phyloP scores from a whole-genome alignment of 1,140 invertebrate genomes.

The Hesperophylax magnus region DNA sequence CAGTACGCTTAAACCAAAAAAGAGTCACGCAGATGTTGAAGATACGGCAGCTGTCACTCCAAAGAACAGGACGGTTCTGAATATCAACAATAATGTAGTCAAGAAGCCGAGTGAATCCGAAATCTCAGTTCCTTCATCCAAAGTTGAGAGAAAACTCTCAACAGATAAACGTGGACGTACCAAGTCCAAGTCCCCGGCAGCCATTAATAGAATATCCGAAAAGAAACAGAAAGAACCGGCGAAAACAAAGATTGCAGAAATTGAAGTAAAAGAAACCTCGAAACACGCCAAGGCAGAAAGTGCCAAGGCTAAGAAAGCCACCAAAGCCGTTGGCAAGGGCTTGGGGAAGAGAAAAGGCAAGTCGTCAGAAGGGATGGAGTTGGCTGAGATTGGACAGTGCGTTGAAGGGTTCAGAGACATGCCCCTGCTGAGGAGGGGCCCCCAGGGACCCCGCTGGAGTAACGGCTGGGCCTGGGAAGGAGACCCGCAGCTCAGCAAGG shows the following conservation, averaged over 20 bases:
- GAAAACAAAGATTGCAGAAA: constrained; percentile 55
- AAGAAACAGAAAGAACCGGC: constrained; percentile 46
- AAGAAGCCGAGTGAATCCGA: constrained; percentile 67
- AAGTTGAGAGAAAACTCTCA: constrained; percentile 64
- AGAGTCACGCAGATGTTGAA: not conserved
- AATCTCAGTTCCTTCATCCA: constrained; percentile 65
- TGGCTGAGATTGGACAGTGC: constrained; percentile 55
- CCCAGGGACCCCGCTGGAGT: constrained; percentile 82
- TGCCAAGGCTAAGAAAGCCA: constrained; percentile 61
- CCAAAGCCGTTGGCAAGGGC: constrained; percentile 58
- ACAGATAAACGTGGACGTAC: constrained; percentile 65
- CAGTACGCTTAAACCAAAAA: constrained; percentile 27
- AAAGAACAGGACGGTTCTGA: constrained; percentile 60
- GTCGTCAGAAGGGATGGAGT: constrained; percentile 29
- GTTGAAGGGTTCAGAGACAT: constrained; percentile 60
- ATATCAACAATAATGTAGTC: constrained; percentile 71
- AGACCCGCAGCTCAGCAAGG: constrained; percentile 84
- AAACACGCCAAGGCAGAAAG: constrained; percentile 63
- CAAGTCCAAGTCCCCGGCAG: constrained; percentile 62
- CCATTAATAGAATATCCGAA: constrained; percentile 57
- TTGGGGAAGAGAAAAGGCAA: constrained; percentile 58
- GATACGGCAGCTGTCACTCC: not conserved
- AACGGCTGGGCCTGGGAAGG: constrained; percentile 95
- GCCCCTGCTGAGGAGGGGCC: constrained; percentile 56
- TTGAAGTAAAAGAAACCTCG: constrained; percentile 55